phyloP scores from a whole-genome alignment of 1,140 invertebrate species.

The Thalassaphorura encarpata region DNA sequence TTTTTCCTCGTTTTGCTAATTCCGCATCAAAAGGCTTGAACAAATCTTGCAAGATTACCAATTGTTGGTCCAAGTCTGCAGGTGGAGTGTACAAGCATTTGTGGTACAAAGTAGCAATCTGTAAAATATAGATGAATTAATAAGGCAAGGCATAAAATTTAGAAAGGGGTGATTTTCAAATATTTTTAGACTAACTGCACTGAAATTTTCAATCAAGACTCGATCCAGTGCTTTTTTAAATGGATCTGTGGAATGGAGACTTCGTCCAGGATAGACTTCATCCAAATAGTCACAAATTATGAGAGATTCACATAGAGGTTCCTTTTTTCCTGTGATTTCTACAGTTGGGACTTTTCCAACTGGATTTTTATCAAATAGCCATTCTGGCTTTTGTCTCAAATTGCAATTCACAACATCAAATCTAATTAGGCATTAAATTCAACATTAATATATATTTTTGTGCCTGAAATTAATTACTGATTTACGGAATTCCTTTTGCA shows the following conservation, averaged over 20 bases:
- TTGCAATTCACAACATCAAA: conserved; percentile 79
- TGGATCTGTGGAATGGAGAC: conserved; percentile 59
- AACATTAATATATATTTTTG: too few species aligned
- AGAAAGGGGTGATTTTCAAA: too few species aligned
- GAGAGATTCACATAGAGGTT: conserved; percentile 63
- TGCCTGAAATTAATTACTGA: too few species aligned
- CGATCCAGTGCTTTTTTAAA: conserved; percentile 65
- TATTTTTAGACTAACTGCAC: too few species aligned
- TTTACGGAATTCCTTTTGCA: conserved; percentile 73
- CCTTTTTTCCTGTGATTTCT: conserved; percentile 55
- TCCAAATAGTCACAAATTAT: conserved; percentile 76
- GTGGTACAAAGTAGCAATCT: conserved; percentile 20
- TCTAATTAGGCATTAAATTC: conserved; percentile 38
- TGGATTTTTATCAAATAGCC: conserved; percentile 59
- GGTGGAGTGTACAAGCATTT: conserved; percentile 8
- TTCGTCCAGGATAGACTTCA: conserved; percentile 55
- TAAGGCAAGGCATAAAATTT: neutral
- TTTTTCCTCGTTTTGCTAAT: conserved; percentile 30
- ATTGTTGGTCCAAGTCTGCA: conserved; percentile 1
- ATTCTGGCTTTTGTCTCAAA: conserved; percentile 71
- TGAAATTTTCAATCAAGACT: conserved; percentile 54
- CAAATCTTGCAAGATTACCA: conserved; percentile 18
- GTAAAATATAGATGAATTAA: neutral
- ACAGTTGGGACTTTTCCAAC: conserved; percentile 71
- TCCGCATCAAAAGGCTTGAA: conserved; percentile 34